Percentiles rank a stretch among this genome's conserved stretches.
Evolutionary conservation across 2,888 invertebrate genomes (phyloP).

Genomic region (Antheraea yamamai): DNA sequence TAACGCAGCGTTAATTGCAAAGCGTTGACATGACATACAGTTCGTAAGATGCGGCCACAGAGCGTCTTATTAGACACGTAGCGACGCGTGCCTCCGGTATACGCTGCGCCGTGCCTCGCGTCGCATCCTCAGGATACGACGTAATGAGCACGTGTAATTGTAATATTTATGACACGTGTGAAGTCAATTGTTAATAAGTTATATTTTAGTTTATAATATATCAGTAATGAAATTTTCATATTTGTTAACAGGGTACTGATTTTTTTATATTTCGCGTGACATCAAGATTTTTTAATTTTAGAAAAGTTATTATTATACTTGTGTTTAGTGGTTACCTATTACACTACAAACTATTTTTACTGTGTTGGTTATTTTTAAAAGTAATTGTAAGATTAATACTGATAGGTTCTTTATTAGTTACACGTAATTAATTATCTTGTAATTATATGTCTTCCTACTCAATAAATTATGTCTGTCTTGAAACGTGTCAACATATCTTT

Average conservation of each 20-base stretch:
- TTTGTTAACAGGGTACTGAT: background rate
- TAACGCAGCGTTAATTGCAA: conserved; percentile 62
- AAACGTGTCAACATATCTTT: background rate
- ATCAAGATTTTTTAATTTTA: too few relatives aligned
- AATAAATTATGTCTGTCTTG: background rate
- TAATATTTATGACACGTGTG: conserved; percentile 15
- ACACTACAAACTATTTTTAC: too few relatives aligned
- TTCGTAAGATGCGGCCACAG: conserved; percentile 60
- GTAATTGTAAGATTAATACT: too few relatives aligned
- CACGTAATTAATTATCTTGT: too few relatives aligned
- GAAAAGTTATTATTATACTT: too few relatives aligned
- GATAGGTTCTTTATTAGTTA: too few relatives aligned
- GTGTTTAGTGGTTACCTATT: too few relatives aligned
- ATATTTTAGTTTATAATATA: too few relatives aligned
- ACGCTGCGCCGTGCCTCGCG: conserved; percentile 37
- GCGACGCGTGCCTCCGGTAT: conserved; percentile 60
- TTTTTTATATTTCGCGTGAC: background rate
- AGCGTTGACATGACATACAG: conserved; percentile 45
- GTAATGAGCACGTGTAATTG: conserved; percentile 36
- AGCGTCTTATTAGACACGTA: conserved; percentile 76
- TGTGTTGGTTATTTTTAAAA: too few relatives aligned
- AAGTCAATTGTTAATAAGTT: conserved; percentile 5
- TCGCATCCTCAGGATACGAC: conserved; percentile 51
- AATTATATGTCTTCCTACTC: too few relatives aligned
- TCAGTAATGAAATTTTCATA: too few relatives aligned